A percentile compares a stretch with the other conserved stretches of the same genome.
Evolutionary conservation across 2,888 invertebrate species (phyloP).

Genomic region (Campoletis raptor): DNA sequence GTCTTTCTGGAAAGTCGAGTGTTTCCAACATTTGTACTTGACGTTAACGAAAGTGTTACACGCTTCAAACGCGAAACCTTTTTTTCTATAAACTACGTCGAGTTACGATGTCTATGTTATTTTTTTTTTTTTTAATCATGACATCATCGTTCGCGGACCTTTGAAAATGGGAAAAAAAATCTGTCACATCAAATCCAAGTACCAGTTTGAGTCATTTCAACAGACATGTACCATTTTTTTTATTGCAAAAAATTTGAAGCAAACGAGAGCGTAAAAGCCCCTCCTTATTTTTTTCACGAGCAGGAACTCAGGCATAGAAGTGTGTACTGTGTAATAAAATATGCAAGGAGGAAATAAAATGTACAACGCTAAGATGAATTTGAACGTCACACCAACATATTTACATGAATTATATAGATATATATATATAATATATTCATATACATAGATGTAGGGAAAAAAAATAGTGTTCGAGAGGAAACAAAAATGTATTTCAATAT

Average conservation of each 20-base stretch:
- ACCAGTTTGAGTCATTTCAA: not conserved
- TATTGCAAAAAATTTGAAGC: not conserved
- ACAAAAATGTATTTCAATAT: slow-evolving; percentile 27
- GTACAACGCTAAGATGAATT: not conserved
- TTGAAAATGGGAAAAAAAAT: slow-evolving; percentile 4
- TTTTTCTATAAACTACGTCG: not conserved
- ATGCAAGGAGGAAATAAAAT: slow-evolving; percentile 7
- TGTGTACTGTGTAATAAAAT: slow-evolving; percentile 2
- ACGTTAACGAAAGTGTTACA: slow-evolving; percentile 11
- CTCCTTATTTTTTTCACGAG: not conserved
- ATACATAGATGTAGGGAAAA: not conserved
- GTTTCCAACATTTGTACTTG: not conserved
- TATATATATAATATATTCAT: slow-evolving; percentile 3
- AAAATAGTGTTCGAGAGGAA: slow-evolving; percentile 2
- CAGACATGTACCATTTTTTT: not conserved
- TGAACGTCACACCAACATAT: not conserved
- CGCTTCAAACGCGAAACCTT: not conserved
- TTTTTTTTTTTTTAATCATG: not conserved
- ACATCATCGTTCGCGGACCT: not conserved
- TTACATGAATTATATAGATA: not conserved
- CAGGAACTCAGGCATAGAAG: not conserved
- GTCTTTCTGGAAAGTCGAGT: slow-evolving; percentile 7
- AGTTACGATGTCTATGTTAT: not conserved
- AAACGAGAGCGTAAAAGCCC: not conserved
- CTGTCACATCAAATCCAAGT: not conserved